These are phyloP conservation scores for Garra rufa DNA, from an alignment of 2,113 vertebrate species.

Conservation along the genomic window DNA sequence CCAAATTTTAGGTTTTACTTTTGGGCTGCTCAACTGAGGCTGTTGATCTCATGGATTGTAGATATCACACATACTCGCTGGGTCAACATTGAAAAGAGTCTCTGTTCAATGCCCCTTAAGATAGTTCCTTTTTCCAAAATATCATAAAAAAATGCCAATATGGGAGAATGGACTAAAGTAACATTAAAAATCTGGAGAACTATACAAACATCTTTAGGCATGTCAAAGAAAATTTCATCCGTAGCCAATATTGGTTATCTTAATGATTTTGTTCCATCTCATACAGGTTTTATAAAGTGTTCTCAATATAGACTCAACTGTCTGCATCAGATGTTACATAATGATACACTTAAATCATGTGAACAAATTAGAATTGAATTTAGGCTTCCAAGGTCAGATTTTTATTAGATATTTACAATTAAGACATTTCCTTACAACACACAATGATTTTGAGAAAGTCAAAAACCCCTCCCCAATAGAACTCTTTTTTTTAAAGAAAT, in stretches of 20 bases:
- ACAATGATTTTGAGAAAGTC: background rate
- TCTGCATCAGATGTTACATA: background rate
- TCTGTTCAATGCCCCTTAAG: no score
- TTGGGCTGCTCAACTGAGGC: no score
- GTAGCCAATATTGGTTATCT: background rate
- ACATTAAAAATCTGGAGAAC: background rate
- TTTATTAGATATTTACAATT: background rate
- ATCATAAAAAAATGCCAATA: no score
- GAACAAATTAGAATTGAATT: background rate
- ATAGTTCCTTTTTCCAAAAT: no score
- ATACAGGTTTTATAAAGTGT: no score
- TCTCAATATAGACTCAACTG: no score
- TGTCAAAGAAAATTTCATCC: background rate
- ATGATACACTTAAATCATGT: background rate
- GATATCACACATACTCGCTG: no score
- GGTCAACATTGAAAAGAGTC: no score
- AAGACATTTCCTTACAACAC: background rate
- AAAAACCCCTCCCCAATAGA: background rate
- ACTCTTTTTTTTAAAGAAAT: background rate
- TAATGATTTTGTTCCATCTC: background rate
- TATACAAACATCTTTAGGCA: background rate
- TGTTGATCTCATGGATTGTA: no score
- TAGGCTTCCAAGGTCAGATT: background rate
- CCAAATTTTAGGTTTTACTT: no score
- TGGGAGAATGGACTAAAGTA: background rate